A percentile compares a stretch with the other conserved stretches of the same genome.
Conservation (phyloP, 1,140 invertebrate species). For the Teleogryllus occipitalis region DNA sequence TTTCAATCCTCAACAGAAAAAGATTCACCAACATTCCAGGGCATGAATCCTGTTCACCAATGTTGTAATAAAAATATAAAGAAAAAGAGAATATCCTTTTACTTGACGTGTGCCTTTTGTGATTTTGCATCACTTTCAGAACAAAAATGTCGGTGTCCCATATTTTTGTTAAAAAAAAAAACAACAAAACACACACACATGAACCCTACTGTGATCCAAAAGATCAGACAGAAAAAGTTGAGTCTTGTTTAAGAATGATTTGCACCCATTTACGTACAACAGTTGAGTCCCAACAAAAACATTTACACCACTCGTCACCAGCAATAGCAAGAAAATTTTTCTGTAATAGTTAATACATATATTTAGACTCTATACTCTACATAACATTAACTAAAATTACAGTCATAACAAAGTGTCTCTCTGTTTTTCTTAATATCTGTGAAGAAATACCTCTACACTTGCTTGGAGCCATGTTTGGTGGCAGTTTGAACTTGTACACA, state of each 20-base stretch:
- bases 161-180: too few relatives aligned
- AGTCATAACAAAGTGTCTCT: not conserved
- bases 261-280: not conserved
- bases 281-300: not conserved
- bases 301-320: not conserved
- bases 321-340: conserved; percentile 2
- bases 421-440: not conserved
- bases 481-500: not conserved
- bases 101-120: too few relatives aligned
- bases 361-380: not conserved
- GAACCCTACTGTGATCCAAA: too few relatives aligned
- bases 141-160: too few relatives aligned
- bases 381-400: not conserved
- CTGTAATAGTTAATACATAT: not conserved
- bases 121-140: too few relatives aligned
- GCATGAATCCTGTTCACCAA: too few relatives aligned
- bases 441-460: not conserved
- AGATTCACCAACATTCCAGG: too few relatives aligned
- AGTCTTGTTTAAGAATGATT: not conserved
- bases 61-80: too few relatives aligned
- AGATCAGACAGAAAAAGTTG: too few relatives aligned
- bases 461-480: not conserved
- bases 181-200: too few relatives aligned
- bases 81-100: too few relatives aligned
- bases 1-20: too few relatives aligned